Conservation (phyloP, 1,140 invertebrate species). For the Chironomus tepperi region DNA sequence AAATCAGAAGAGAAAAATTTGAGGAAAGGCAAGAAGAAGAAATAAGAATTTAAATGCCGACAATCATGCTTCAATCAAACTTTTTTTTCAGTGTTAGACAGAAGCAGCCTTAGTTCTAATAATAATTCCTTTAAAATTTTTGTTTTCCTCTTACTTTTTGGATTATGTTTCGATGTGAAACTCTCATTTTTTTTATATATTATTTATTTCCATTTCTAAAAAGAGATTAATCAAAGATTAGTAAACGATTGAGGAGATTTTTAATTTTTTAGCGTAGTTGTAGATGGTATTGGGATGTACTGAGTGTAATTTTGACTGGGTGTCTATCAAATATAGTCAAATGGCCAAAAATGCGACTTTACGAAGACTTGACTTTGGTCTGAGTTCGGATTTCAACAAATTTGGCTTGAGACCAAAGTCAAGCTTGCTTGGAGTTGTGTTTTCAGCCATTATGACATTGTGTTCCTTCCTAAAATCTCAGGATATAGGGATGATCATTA, state of each 20-base stretch:
- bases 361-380: no score
- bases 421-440: no score
- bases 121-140: background rate
- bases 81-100: background rate
- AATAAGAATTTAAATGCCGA: slow-evolving; percentile 7
- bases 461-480: no score
- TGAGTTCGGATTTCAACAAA: no score
- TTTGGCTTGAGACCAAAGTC: no score
- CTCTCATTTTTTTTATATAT: background rate
- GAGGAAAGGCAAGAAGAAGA: background rate
- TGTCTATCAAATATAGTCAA: no score
- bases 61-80: slow-evolving; percentile 7
- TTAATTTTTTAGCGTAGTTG: no score
- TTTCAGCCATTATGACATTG: no score
- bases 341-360: no score
- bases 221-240: slow-evolving; percentile 9
- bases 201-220: background rate
- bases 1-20: background rate
- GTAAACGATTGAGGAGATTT: background rate
- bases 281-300: no score
- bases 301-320: no score
- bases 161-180: slow-evolving; percentile 9
- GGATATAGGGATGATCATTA: no score
- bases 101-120: background rate
- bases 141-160: background rate